These are phyloP conservation scores for Drosophila seguyi DNA, from an alignment of 1,140 invertebrate species.

Conservation along the genomic window DNA sequence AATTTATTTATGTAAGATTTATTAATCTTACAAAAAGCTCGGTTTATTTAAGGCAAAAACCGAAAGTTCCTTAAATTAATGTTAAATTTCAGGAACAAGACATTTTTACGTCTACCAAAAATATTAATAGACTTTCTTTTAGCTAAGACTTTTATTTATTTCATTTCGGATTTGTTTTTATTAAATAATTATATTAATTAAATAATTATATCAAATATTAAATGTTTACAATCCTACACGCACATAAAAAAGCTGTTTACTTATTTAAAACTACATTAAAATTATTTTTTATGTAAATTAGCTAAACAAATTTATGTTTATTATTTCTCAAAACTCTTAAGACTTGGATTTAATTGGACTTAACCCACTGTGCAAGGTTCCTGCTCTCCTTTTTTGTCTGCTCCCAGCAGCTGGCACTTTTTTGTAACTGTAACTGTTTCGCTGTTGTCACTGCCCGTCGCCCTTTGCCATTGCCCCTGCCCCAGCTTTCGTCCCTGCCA, in stretches of 20 bases:
- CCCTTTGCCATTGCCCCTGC: background rate
- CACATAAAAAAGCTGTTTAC: background rate
- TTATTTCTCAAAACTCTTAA: background rate
- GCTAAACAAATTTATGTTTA: too few species aligned
- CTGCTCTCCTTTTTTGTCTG: constrained; percentile 15
- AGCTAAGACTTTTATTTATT: background rate
- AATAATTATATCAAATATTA: too few species aligned
- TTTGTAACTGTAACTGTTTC: constrained; percentile 46
- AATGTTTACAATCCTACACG: too few species aligned
- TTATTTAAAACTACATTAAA: background rate
- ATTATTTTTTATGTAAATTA: background rate
- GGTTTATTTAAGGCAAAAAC: too few species aligned
- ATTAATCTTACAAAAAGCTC: too few species aligned
- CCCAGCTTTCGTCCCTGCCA: background rate
- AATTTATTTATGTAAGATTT: too few species aligned
- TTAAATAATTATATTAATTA: too few species aligned
- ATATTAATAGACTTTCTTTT: too few species aligned
- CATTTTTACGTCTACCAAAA: too few species aligned
- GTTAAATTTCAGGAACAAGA: too few species aligned
- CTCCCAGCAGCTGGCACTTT: constrained; percentile 42
- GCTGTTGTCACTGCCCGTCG: constrained; percentile 32
- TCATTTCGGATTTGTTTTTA: too few species aligned
- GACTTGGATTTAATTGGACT: background rate
- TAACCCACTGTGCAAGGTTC: constrained; percentile 20
- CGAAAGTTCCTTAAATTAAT: too few species aligned